A percentile compares a stretch with the other conserved stretches of the same genome.
Conservation (phyloP, 2,888 invertebrate genomes). For the Heterodera filipjevi region DNA sequence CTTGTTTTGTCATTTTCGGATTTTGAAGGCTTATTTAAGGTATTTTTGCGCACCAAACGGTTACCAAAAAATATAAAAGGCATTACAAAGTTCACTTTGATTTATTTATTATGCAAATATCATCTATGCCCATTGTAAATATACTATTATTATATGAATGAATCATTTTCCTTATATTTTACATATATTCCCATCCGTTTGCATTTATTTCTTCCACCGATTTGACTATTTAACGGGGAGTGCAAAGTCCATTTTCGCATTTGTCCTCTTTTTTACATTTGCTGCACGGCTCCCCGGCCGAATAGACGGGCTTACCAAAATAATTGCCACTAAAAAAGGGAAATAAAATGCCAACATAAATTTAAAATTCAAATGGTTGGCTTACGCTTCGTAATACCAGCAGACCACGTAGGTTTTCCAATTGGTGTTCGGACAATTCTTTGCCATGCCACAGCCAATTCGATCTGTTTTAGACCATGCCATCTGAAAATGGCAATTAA, state of each 20-base stretch:
- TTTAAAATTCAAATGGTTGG: background rate
- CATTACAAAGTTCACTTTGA: no score
- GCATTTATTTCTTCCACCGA: no score
- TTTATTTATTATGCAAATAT: no score
- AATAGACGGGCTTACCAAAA: constrained; percentile 40
- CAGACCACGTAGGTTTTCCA: constrained; percentile 42
- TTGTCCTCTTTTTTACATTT: constrained; percentile 31
- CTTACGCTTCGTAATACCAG: constrained; percentile 42
- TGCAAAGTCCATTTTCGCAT: background rate
- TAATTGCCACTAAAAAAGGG: constrained; percentile 43
- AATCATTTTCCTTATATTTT: no score
- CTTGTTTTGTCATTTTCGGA: no score
- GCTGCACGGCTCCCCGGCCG: constrained; percentile 40
- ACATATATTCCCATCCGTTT: no score
- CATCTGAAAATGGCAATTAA: constrained; percentile 30
- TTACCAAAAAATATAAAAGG: no score
- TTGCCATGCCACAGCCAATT: constrained; percentile 42
- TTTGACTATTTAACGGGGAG: background rate
- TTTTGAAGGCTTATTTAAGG: no score
- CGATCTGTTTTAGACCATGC: constrained; percentile 43
- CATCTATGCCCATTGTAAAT: no score
- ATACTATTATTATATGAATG: no score
- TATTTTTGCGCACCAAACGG: no score
- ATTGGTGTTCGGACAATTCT: constrained; percentile 33
- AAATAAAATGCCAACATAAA: background rate